Evolutionary conservation across 2,888 invertebrate species (phyloP), one percentile per base, ranked within the genome.

Genomic region (Salticus scenicus): DNA sequence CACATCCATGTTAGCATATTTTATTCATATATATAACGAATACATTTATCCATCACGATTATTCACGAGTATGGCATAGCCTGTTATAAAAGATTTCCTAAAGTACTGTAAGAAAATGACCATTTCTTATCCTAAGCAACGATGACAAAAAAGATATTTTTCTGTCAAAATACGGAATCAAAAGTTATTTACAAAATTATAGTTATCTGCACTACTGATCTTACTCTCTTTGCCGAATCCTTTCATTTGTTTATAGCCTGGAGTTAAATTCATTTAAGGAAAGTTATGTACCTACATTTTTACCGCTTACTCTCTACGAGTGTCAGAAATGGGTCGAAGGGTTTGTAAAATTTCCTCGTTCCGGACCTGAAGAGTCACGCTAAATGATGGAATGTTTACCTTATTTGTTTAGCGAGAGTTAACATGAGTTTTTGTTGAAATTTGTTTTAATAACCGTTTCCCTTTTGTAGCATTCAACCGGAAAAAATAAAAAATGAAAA

Each of bases 321-420:
- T 71, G 30, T 31, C 64, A n/a, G 31, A 75, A 82, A 63, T 82
- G 81, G 81, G 81, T 82, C 81, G 75, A 7, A 12, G n/a, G 7
- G n/a, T 4, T 31, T 27, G 14, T n/a, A 30, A 12, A 27, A 64
- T 75, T 75, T 82, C 75, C 75, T 75, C 70, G 30, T 75, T 75
- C 75, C 69, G 73, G 63, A 73, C 47, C 74, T 51, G 66, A 33
- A 20, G 51, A 66, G 74, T 73, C 33, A 33, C 41, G n/a, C 31
- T 17, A 20, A 63, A 70, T 69, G 70, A 64, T 70, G n/a, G 66
- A 67, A 67, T 42, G 70, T 41, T 79, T 79, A 47, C 42, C 71
- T 70, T 71, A 63, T 64, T 71, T 71, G 20, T 67, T n/a, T 5
- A 33, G 67, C 37, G 67, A 67, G 67, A 67, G 67, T 67, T 30